Base-by-base conservation (phyloP, 2,888 invertebrate species). In the Ectemnius continuus region DNA sequence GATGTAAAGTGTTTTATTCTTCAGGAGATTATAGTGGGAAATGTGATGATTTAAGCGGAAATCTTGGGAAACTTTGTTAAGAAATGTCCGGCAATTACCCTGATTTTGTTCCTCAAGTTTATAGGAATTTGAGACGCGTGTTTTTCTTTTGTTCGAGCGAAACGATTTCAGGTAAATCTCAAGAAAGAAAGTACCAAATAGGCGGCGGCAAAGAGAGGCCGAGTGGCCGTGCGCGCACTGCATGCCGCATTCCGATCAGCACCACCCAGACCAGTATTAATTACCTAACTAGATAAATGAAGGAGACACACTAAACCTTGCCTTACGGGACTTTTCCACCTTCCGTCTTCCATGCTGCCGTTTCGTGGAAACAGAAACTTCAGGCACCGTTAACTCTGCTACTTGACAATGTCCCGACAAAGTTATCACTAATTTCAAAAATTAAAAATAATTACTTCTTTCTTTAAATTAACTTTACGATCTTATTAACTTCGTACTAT, bases 251-350 rank as follows among this genome's bases (percentile, higher is more conserved):
- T 75, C 69, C 73, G 20, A 78, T 70, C 67, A 23, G 59, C 61
- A 70, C 73, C 67, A 70, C 65, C 67, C 64, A 73, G 70, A 77
- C 68, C 62, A 70, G 70, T 73, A 73, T 70, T 77, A 77, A 78
- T 78, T 78, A 78, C 74, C 60, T 66, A 65, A 70, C 56, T 57
- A 61, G 76, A 78, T 63, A 61, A 68, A 61, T 13, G 11, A 64
- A 70, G 63, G 67, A 69, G 66, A 61, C 52, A 61, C 59, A 23
- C n/a, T 20, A 20, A 45, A 70, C 70, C 52, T 66, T 67, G 70
- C 58, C 67, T 78, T 78, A 71, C 78, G 74, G 78, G 70, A 78
- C 78, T 78, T 77, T 70, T 68, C 61, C 57, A 14, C 65, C 46
- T 52, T 23, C 57, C 62, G 52, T 52, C 16, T 52, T 52, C 52